Conservation (phyloP, 2,113 vertebrate genomes). For the Gorsachius goisagi region DNA sequence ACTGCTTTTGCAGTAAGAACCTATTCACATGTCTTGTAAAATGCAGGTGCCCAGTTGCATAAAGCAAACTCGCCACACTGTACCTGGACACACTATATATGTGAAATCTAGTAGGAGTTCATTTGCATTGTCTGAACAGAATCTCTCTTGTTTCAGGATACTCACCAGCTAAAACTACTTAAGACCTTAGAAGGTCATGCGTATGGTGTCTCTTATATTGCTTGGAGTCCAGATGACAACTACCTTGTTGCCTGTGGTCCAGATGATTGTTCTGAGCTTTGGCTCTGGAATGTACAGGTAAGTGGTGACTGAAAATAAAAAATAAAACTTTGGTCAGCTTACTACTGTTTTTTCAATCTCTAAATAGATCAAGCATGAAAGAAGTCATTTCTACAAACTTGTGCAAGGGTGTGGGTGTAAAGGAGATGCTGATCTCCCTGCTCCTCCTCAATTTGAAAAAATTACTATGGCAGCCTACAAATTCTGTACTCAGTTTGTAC, state of each 20-base stretch:
- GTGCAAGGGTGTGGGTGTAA: not conserved
- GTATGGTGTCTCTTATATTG: slow-evolving; percentile 96
- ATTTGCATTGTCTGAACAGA: not conserved
- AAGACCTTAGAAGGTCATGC: slow-evolving; percentile 97
- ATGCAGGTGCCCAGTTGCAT: not conserved
- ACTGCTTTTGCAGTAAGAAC: not conserved
- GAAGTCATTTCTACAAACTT: not conserved
- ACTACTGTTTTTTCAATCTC: not conserved
- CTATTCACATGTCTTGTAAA: not conserved
- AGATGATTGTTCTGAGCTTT: slow-evolving; percentile 97
- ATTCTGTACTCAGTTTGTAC: not conserved
- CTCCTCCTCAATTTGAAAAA: not conserved
- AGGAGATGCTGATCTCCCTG: not conserved
- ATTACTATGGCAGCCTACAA: not conserved
- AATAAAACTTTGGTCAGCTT: not conserved
- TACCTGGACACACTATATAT: not conserved
- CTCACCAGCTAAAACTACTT: slow-evolving; percentile 90
- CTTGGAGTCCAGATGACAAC: slow-evolving; percentile 95
- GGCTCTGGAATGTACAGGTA: slow-evolving; percentile 98
- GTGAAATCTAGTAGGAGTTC: not conserved
- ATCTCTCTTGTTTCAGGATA: slow-evolving; percentile 79
- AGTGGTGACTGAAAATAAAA: not conserved
- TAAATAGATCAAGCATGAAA: not conserved
- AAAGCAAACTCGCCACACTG: not conserved
- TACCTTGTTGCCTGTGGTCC: slow-evolving; percentile 97